A percentile compares a stretch with the other conserved stretches of the same genome.
These are phyloP conservation scores for Mechanitis messenoides DNA, from an alignment of 2,888 invertebrate genomes.

Conservation along the genomic window DNA sequence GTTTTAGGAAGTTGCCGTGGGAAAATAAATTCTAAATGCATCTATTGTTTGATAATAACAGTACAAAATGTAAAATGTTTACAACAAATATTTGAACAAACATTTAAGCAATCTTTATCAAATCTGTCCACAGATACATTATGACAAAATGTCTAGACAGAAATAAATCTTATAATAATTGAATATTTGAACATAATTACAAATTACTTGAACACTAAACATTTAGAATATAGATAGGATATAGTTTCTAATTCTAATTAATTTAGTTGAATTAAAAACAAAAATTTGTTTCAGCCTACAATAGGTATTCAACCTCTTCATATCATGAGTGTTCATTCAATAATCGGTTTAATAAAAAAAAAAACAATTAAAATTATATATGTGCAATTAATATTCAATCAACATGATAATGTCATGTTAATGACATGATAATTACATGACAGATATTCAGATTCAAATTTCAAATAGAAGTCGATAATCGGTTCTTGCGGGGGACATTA, in stretches of 20 bases:
- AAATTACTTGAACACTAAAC: background rate
- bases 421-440: conserved; percentile 33
- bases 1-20: conserved; percentile 27
- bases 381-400: conserved; percentile 25
- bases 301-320: too few species aligned
- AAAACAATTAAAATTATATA: conserved; percentile 1
- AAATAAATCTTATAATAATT: background rate
- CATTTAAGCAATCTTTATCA: background rate
- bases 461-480: too few species aligned
- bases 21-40: conserved; percentile 17
- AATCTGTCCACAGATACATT: background rate
- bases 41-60: background rate
- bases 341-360: too few species aligned
- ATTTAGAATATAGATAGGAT: too few species aligned
- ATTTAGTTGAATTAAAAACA: too few species aligned
- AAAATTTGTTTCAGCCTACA: too few species aligned
- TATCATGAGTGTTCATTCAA: too few species aligned
- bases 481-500: conserved; percentile 32
- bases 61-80: background rate
- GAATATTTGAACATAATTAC: conserved; percentile 1
- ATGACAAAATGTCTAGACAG: background rate
- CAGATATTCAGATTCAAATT: conserved; percentile 20
- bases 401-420: conserved; percentile 17
- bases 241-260: too few species aligned
- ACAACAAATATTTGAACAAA: background rate